Conservation (phyloP, 2,113 vertebrate species). For the Oncorhynchus keta region DNA sequence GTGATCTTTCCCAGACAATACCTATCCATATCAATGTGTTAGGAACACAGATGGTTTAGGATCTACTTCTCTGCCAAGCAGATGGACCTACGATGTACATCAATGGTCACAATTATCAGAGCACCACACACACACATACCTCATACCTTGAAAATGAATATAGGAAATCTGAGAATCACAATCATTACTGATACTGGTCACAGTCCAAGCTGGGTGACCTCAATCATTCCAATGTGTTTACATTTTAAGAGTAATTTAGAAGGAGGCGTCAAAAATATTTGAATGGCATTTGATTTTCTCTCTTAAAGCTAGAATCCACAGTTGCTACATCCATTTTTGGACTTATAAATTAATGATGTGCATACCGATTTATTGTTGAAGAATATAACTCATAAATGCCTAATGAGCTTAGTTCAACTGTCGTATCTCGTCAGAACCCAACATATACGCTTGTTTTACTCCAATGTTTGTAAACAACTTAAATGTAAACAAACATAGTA, state of each 20-base stretch:
- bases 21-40: constrained; percentile 81
- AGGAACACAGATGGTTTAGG: constrained; percentile 92
- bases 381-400: too few relatives aligned
- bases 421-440: too few relatives aligned
- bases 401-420: too few relatives aligned
- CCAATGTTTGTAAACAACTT: too few relatives aligned
- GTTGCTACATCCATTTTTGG: too few relatives aligned
- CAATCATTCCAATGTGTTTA: background rate
- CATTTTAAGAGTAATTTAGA: background rate
- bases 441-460: too few relatives aligned
- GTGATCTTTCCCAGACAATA: constrained; percentile 74
- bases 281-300: background rate
- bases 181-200: constrained; percentile 11
- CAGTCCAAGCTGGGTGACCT: background rate
- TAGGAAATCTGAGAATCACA: constrained; percentile 78
- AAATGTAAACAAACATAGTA: too few relatives aligned
- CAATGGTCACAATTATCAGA: constrained; percentile 76
- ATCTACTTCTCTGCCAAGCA: constrained; percentile 96
- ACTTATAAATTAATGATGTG: background rate
- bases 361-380: too few relatives aligned
- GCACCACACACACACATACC: background rate
- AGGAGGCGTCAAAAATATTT: background rate
- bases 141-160: constrained; percentile 23
- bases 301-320: background rate
- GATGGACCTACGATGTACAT: constrained; percentile 93